phyloP scores from a whole-genome alignment of 2,888 invertebrate species.

The Rhagonycha fulva region DNA sequence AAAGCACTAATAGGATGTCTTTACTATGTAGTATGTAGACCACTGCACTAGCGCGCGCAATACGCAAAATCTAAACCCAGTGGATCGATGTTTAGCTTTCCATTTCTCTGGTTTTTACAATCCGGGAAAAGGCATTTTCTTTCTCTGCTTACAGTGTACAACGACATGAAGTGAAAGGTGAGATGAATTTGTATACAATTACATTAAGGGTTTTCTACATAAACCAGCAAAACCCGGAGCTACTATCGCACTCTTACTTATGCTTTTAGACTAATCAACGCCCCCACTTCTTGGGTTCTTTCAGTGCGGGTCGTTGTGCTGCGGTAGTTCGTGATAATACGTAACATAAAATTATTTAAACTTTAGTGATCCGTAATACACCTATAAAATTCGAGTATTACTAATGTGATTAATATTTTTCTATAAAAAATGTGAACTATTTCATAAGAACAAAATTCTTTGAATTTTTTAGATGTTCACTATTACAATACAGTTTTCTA shows the following conservation, averaged over 20 bases:
- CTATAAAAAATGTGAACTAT: background rate
- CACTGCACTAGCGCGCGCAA: slow-evolving; percentile 33
- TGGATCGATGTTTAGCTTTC: slow-evolving; percentile 35
- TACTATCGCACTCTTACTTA: slow-evolving; percentile 37
- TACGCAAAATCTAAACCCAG: slow-evolving; percentile 37
- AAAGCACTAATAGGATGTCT: slow-evolving; percentile 13
- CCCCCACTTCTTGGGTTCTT: slow-evolving; percentile 29
- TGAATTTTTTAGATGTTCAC: background rate
- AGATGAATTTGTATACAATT: slow-evolving; percentile 18
- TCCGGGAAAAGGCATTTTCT: slow-evolving; percentile 12
- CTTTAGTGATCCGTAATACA: slow-evolving; percentile 14
- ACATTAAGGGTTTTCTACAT: background rate
- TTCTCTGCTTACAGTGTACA: background rate
- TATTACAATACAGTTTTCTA: background rate
- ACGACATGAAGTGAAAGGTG: slow-evolving; percentile 12
- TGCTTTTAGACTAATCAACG: slow-evolving; percentile 35
- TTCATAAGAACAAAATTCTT: background rate
- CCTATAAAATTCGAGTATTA: background rate
- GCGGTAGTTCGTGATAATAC: slow-evolving; percentile 37
- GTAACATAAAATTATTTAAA: slow-evolving; percentile 25
- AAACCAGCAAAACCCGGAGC: slow-evolving; percentile 36
- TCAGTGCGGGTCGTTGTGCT: slow-evolving; percentile 34
- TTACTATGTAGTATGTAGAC: slow-evolving; percentile 24
- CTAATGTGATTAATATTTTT: background rate
- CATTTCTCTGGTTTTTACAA: slow-evolving; percentile 19